These are phyloP conservation scores for Siphlonurus alternatus DNA, from an alignment of 2,888 invertebrate genomes.

Conservation along the genomic window DNA sequence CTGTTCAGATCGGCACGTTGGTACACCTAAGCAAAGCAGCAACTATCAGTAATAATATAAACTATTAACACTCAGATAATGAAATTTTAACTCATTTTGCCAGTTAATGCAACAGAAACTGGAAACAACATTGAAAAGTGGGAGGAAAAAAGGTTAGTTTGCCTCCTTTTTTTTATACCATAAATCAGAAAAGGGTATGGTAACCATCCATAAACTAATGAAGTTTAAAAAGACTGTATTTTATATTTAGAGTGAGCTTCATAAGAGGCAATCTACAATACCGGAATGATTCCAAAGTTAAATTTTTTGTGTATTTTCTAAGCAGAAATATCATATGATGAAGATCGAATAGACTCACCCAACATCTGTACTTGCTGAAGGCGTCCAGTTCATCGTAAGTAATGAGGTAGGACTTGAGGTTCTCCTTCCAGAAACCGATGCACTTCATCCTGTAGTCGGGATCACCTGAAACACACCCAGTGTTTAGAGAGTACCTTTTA, in stretches of 20 bases:
- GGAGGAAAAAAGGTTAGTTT: no score
- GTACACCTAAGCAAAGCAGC: no score
- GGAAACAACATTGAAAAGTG: no score
- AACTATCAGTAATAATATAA: slow-evolving; percentile 6
- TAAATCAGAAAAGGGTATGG: no score
- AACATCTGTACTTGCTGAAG: slow-evolving; percentile 87
- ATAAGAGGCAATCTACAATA: neutral
- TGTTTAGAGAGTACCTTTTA: neutral
- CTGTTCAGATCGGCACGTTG: slow-evolving; percentile 85
- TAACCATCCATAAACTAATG: no score
- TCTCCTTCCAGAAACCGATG: slow-evolving; percentile 96
- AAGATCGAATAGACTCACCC: slow-evolving; percentile 45
- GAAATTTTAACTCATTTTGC: no score
- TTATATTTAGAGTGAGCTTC: no score
- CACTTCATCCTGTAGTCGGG: slow-evolving; percentile 95
- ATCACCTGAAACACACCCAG: slow-evolving; percentile 38
- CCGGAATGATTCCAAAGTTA: neutral
- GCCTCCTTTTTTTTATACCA: no score
- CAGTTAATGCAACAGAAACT: no score
- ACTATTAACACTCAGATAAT: slow-evolving; percentile 1
- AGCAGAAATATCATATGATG: neutral
- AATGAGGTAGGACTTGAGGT: slow-evolving; percentile 86
- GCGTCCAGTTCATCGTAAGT: slow-evolving; percentile 95
- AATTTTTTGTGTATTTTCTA: neutral
- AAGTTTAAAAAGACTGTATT: no score